Base-by-base conservation (phyloP, 53 echinoderm and acorn worm species). In the Apostichopus leukothele region DNA sequence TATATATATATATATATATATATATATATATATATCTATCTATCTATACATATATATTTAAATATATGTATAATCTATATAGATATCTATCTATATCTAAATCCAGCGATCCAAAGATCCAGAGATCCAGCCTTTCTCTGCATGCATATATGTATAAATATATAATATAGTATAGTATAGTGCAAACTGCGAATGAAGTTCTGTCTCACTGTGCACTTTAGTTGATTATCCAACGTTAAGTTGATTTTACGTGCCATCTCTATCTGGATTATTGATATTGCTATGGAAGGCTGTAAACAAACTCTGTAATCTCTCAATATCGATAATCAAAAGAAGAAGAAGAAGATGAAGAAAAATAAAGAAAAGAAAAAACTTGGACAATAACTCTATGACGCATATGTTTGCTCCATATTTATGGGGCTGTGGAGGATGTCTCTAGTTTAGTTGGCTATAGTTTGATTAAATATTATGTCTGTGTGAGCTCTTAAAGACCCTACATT, bases 281-380 rank as follows among this genome's bases (percentile, higher is more conserved):
- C 63, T 63, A 63, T 63, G 63, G 63, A 63, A 63, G 63, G 63
- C 63, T 63, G 63, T 63, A 63, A 63, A 63, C 63, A 63, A 63
- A 63, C 63, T 16, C 8, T 63, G 39, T 63, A 63, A 63, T 63
- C 63, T 63, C 8, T 11, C 16, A 4, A 7, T 63, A 16, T 63
- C 63, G 63, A 63, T 63, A 16, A 63, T 63, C 4, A 63, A 63
- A 63, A 16, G 63, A 63, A 63, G 16, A 11, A 63, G 12, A 11
- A 63, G 12, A 63, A 16, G 16, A 16, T 5, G 12, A 63, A 13
- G 63, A 63, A 3, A 63, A 11, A 61, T 11, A 61, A 4, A 61
- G 63, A 63, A 0, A 63, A 63, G 63, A 63, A 63, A 63, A 63
- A 63, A 63, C 16, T 63, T 63, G 63, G 63, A 63, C 16, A 63